Base-by-base conservation (phyloP, 2,888 invertebrate genomes). In the Rotaria magnacalcarata region DNA sequence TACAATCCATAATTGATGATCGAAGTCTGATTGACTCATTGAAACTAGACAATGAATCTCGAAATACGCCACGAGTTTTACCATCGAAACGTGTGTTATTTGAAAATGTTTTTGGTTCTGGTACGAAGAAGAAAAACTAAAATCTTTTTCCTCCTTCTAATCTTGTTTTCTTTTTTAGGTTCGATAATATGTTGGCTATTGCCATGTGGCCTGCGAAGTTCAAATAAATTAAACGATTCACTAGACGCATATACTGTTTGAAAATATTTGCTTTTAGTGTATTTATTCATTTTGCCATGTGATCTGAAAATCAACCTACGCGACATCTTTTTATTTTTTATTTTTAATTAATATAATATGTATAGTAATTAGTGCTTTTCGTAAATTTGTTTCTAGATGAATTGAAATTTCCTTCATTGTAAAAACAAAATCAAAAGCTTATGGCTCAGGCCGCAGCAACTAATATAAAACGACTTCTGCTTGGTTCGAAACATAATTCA, bases 1-100 rank as follows among this genome's bases (percentile, higher is more conserved):
- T 92, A 88, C 75, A 80, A 80, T 41, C 75, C 10, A 80, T 80
- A 16, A 3, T 80, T 1, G 58, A 85, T 50, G 41, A 27, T 50
- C 54, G 84, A 34, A 86, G 50, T 21, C 54, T 88, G 54, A 21
- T 86, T 85, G 84, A 52, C 41, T 10, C 52, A 5, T 41, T 86
- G 14, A 24, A 75, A 80, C 34, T 56, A 21, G 34, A 74, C 19
- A n/a, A 86, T 0, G 43, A 34, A n/a, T 43, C 75, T 43, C 41
- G n/a, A 47, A 80, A 16, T 2, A 7, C 41, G 47, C 75, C 16
- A 21, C 43, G 21, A 24, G 24, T 34, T 5, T 16, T 67, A 34
- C 75, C 75, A 80, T 21, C 75, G 3, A 47, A 41, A 80, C 47
- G 75, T 80, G 47, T 80, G 43, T n/a, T 80, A 11, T 47, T 80